Evolutionary conservation across 2,113 vertebrate species (phyloP).

Genomic region (Pristiophorus japonicus): DNA sequence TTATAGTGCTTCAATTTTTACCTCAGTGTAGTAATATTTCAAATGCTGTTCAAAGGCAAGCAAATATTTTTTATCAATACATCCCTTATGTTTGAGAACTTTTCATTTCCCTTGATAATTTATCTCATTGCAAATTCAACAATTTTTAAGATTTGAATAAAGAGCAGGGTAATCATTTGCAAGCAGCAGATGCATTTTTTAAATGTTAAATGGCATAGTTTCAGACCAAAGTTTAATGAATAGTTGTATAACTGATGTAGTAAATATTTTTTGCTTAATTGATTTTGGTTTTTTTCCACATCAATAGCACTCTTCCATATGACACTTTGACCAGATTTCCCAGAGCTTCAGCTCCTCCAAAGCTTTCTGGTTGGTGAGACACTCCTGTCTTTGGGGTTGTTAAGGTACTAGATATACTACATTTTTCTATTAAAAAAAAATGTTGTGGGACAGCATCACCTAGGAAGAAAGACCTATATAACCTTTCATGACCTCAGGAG

Average conservation of each 20-base stretch:
- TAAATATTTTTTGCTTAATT: conserved; percentile 22
- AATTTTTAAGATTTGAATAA: background rate
- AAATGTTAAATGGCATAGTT: background rate
- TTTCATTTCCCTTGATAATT: background rate
- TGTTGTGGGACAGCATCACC: background rate
- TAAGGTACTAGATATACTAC: conserved; percentile 54
- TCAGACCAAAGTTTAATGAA: background rate
- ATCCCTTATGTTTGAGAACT: background rate
- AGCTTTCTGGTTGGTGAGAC: conserved; percentile 67
- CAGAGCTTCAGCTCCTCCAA: conserved; percentile 66
- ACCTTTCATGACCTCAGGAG: background rate
- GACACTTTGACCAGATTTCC: conserved; percentile 69
- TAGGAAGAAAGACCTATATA: background rate
- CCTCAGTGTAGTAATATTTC: background rate
- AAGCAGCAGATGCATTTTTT: background rate
- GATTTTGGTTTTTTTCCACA: conserved; percentile 42
- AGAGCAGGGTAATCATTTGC: background rate
- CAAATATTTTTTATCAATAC: background rate
- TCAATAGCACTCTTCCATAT: conserved; percentile 60
- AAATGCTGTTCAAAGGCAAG: background rate
- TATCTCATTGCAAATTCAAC: background rate
- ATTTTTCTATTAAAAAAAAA: background rate
- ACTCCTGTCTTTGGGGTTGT: conserved; percentile 46
- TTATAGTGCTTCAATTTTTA: background rate
- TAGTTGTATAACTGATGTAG: background rate